Evolutionary conservation across 2,888 invertebrate genomes (phyloP), one percentile per base, ranked within the genome.

Genomic region (Melanotus villosus): DNA sequence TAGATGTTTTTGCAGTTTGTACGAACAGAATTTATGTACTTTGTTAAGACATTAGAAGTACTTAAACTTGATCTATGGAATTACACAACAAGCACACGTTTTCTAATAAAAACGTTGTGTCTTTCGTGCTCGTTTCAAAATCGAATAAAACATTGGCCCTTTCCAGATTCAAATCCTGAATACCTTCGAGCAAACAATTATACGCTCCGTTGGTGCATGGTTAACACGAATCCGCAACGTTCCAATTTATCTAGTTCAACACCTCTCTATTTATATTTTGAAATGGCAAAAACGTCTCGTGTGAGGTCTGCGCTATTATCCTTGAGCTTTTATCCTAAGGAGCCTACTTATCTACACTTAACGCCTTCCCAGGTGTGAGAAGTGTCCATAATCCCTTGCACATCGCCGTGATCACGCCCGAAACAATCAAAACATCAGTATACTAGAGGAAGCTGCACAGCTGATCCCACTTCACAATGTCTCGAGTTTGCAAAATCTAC

Each of bases 301-400:
- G 65, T 69, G 68, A 43, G 68, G 68, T 69, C 68, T 58, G 32
- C 18, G 1, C 47, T 26, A 26, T 50, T 50, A 45, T 45, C 45
- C 52, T 32, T 47, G 14, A 32, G 52, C 52, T 52, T n/a, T 62
- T 68, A 50, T 63, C 62, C 56, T 63, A 65, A 65, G 32, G 10
- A 32, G 30, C 16, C 52, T 47, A 47, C 47, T 47, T 47, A 47
- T 47, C 59, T 32, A 18, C 65, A 62, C 65, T 70, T 70, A 70
- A 62, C 70, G 65, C 65, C 62, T 70, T 58, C 41, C 70, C 73
- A 73, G 73, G 73, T 73, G 73, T 67, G 71, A 68, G 65, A 68
- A 68, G 60, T 50, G 57, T 26, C 47, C 47, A 59, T 71, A 73
- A 71, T 71, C 73, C 68, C 58, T 64, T 65, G 58, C 72, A 56